phyloP scores from a whole-genome alignment of 2,797 vertebrate genomes.

The Xiphorhynchus erythropygius region DNA sequence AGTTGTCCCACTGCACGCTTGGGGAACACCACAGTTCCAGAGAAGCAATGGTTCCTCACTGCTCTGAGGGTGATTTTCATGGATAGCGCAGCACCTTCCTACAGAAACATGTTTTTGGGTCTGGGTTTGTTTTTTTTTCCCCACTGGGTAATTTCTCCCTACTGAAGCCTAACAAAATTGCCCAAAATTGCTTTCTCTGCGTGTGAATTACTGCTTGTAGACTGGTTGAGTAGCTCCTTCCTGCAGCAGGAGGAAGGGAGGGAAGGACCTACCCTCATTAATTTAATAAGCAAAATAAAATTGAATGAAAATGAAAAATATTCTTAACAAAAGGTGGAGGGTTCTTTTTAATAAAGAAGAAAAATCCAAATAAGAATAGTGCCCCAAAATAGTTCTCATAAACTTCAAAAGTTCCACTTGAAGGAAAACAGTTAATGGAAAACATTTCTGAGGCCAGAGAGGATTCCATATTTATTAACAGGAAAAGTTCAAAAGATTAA shows the following conservation, averaged over 20 bases:
- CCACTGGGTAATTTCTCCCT: neutral
- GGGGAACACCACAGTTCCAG: fast-evolving
- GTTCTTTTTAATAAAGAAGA: neutral
- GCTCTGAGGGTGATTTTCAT: fast-evolving
- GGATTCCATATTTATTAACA: neutral
- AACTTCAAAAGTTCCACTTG: neutral
- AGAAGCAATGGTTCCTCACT: neutral
- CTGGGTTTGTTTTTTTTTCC: neutral
- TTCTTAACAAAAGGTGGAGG: neutral
- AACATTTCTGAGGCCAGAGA: neutral
- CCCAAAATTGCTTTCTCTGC: neutral
- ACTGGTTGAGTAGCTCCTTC: neutral
- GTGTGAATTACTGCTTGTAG: neutral
- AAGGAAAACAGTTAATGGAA: neutral
- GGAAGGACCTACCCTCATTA: neutral
- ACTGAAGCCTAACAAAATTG: neutral
- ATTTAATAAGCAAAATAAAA: neutral
- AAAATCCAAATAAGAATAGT: neutral
- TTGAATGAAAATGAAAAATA: neutral
- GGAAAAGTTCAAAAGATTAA: constrained; percentile 14
- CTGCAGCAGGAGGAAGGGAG: neutral
- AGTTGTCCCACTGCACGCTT: fast-evolving
- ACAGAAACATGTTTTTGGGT: fast-evolving
- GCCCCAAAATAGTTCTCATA: neutral
- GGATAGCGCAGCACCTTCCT: neutral